Evolutionary conservation across 2,113 vertebrate genomes (phyloP), one percentile per base, ranked within the genome.

Genomic region (Sander lucioperca): DNA sequence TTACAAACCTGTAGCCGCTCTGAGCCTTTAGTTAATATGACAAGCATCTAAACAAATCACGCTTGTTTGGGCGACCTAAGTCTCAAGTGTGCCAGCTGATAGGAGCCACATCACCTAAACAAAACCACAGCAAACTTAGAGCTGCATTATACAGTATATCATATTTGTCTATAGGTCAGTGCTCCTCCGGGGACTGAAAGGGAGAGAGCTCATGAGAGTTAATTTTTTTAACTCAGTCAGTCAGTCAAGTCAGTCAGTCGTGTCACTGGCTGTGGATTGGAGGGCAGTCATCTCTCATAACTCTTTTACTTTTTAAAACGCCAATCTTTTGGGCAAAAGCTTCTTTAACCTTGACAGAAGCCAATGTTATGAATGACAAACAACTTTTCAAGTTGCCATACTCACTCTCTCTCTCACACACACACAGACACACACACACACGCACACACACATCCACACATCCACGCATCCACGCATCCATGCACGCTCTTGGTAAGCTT

Each of bases 191-290:
- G 10, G 71, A 67, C 45, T 27, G 67, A 66, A 47, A 56, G 18
- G 48, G 63, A 74, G 39, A 51, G 59, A 66, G 74, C 11, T 53
- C 7, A 56, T 25, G 57, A 19, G 7, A 80, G 75, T 69, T 54
- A 13, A 63, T 70, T 79, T 75, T 80, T n/a, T n/a, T n/a, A n/a
- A n/a, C n/a, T n/a, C n/a, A n/a, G n/a, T n/a, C n/a, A n/a, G n/a
- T n/a, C n/a, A n/a, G n/a, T n/a, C n/a, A n/a, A n/a, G n/a, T n/a
- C n/a, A n/a, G 64, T 86, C 84, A 85, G 70, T 89, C 83, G 82
- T 84, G 79, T 77, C 79, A 72, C 39, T 64, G 79, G 77, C 54
- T 51, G 12, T 76, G 66, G 67, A 79, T 73, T 81, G 66, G 76
- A 78, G 61, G 71, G 66, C 62, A 48, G 54, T 79, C 66, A 73